These are phyloP conservation scores for Etheostoma spectabile DNA, from an alignment of 2,113 vertebrate species.

Conservation along the genomic window DNA sequence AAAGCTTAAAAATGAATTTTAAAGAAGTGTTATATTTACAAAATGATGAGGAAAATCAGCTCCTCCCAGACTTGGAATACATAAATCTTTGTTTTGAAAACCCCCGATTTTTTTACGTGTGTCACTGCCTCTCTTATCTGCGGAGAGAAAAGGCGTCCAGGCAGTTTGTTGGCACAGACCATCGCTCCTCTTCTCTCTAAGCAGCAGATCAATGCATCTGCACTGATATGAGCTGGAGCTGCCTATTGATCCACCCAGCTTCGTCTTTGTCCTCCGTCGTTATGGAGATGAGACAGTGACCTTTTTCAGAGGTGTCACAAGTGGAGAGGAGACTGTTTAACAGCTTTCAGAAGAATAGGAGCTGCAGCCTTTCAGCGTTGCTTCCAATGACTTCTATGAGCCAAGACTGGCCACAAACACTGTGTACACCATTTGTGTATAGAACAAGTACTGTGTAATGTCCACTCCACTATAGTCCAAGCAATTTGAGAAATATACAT, in stretches of 20 bases:
- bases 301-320: slow-evolving; percentile 70
- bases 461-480: background rate
- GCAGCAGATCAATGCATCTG: slow-evolving; percentile 72
- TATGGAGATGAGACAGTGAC: slow-evolving; percentile 78
- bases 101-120: background rate
- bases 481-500: background rate
- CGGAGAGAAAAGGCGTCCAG: slow-evolving; percentile 42
- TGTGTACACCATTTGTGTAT: background rate
- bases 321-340: slow-evolving; percentile 52
- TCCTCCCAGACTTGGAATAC: background rate
- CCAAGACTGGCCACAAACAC: background rate
- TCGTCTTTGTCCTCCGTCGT: slow-evolving; percentile 76
- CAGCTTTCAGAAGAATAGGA: slow-evolving; percentile 25
- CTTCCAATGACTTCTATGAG: background rate
- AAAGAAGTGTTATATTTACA: too few species aligned
- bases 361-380: background rate
- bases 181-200: slow-evolving; percentile 53
- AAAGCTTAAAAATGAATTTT: too few species aligned
- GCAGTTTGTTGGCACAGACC: slow-evolving; percentile 45
- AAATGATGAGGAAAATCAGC: too few species aligned
- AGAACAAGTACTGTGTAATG: background rate
- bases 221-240: slow-evolving; percentile 71
- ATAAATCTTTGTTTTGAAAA: background rate
- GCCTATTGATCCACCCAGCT: slow-evolving; percentile 74
- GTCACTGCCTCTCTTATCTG: slow-evolving; percentile 24